These are phyloP conservation scores for Ophion costatus DNA, from an alignment of 2,888 invertebrate species.

Conservation along the genomic window DNA sequence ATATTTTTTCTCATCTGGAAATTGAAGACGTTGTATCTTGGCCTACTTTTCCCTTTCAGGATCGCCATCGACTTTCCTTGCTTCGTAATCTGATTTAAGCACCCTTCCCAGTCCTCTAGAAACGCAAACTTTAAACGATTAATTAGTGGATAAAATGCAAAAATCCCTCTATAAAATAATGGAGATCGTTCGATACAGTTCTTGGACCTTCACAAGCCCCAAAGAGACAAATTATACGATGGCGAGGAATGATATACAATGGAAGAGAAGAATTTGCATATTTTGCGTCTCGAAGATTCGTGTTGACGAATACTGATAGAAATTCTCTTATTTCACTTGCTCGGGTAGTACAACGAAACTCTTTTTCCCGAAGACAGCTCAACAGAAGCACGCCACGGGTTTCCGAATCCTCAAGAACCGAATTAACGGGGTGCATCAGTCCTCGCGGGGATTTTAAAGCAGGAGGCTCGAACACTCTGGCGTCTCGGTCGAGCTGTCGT, in stretches of 20 bases:
- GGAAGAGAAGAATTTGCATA: constrained; percentile 47
- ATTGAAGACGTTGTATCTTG: too few relatives aligned
- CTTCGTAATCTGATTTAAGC: not conserved
- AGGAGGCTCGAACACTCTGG: not conserved
- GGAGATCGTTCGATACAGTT: not conserved
- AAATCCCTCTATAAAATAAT: constrained; percentile 15
- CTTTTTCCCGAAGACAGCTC: not conserved
- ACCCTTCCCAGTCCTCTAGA: not conserved
- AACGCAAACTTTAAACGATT: not conserved
- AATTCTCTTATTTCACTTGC: constrained; percentile 14
- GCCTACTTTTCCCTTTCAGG: too few relatives aligned
- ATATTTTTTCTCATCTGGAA: too few relatives aligned
- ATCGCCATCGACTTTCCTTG: not conserved
- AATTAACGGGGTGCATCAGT: constrained; percentile 47
- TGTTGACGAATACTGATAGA: constrained; percentile 51
- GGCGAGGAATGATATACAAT: constrained; percentile 46
- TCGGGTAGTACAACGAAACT: constrained; percentile 22
- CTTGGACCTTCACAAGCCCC: constrained; percentile 15
- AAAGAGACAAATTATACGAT: constrained; percentile 16
- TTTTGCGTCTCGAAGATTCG: constrained; percentile 34
- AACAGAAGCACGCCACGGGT: constrained; percentile 1
- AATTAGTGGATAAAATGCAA: constrained; percentile 25
- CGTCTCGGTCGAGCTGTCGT: constrained; percentile 11
- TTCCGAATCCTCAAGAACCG: constrained; percentile 19
- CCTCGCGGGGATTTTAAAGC: not conserved